These are phyloP conservation scores for Amphiura filiformis DNA, from an alignment of 35 echinoderm and acorn worm genomes.

Conservation along the genomic window DNA sequence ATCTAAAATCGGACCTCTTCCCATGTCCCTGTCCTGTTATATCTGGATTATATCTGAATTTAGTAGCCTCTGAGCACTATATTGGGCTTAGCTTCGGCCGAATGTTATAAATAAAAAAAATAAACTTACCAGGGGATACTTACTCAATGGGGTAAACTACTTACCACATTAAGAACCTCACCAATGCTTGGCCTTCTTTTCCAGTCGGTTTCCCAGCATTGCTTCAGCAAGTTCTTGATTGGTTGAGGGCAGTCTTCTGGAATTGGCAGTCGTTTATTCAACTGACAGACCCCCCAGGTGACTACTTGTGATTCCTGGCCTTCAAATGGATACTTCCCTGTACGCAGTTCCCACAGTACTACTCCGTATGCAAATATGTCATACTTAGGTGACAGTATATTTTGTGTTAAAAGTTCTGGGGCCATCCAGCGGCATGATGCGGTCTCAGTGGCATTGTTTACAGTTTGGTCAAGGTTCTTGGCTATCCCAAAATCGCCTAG, in stretches of 20 bases:
- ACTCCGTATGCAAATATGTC: too few species aligned
- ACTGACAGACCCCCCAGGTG: not conserved
- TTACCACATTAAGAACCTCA: not conserved
- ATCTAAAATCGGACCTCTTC: too few species aligned
- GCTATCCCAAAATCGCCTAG: too few species aligned
- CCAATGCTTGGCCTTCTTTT: not conserved
- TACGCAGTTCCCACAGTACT: too few species aligned
- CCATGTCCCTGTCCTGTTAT: too few species aligned
- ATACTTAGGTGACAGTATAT: not conserved
- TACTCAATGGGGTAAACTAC: too few species aligned
- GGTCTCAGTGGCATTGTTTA: not conserved
- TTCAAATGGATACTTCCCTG: too few species aligned
- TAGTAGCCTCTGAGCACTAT: too few species aligned
- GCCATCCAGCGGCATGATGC: not conserved
- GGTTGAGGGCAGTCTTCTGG: not conserved
- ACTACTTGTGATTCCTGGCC: not conserved
- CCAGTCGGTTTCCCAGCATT: not conserved
- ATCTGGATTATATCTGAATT: too few species aligned
- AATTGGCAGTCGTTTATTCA: not conserved
- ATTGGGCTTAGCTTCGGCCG: too few species aligned
- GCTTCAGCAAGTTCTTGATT: not conserved
- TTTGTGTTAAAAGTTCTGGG: not conserved
- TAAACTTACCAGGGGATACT: too few species aligned
- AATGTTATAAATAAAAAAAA: too few species aligned
- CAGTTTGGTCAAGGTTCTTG: not conserved